These are phyloP conservation scores for Parnassius orleans DNA, from an alignment of 2,888 invertebrate genomes.

Conservation along the genomic window DNA sequence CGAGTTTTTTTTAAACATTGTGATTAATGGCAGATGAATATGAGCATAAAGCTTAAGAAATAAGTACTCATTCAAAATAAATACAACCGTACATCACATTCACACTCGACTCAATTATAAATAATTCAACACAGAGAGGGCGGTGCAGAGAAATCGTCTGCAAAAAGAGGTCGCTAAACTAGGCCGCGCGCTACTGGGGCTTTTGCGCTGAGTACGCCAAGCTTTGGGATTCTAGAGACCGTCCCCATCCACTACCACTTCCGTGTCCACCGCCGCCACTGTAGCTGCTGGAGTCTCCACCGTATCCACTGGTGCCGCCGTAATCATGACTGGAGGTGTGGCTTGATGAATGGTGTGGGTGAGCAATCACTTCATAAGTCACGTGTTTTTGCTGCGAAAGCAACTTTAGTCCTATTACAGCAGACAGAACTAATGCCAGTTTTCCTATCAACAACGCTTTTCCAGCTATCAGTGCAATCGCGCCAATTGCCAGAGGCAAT, in stretches of 20 bases:
- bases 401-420: conserved; percentile 90
- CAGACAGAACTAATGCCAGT: conserved; percentile 90
- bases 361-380: conserved; percentile 92
- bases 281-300: conserved; percentile 82
- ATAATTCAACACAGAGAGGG: conserved; percentile 46
- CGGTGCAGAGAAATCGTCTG: conserved; percentile 41
- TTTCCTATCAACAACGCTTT: conserved; percentile 92
- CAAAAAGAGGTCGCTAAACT: conserved; percentile 58
- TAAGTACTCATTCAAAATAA: conserved; percentile 53
- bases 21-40: conserved; percentile 35
- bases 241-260: conserved; percentile 85
- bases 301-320: conserved; percentile 83
- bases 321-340: conserved; percentile 86
- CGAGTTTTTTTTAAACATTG: conserved; percentile 43
- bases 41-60: conserved; percentile 32
- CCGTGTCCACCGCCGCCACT: conserved; percentile 68
- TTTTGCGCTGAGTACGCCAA: conserved; percentile 90
- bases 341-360: conserved; percentile 88
- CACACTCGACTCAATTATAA: conserved; percentile 46
- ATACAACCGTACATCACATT: conserved; percentile 58
- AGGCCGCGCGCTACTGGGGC: conserved; percentile 49
- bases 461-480: conserved; percentile 91
- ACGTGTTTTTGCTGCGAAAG: conserved; percentile 91
- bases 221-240: conserved; percentile 88
- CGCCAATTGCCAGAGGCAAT: conserved; percentile 88